Base-by-base conservation (phyloP, 2,888 invertebrate species). In the Drosophila ustulata region DNA sequence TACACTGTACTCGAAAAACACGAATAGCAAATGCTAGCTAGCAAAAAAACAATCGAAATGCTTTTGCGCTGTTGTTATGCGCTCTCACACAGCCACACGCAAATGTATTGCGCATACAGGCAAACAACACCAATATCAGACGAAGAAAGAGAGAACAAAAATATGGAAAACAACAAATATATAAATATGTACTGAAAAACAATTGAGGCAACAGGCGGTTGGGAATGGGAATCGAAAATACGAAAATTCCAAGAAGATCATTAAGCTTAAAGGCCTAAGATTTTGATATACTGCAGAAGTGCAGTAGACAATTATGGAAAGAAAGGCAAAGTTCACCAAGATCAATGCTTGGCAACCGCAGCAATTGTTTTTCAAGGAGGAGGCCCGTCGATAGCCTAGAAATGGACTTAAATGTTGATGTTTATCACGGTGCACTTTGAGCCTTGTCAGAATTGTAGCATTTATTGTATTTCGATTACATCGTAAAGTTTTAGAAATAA, bases 61-160 rank as follows among this genome's bases (percentile, higher is more conserved):
- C 57, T 53, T 63, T 47, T 11, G 18, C 57, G 50, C 78, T 77
- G 77, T 77, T 77, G 77, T 77, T 77, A 77, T 67, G 78, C 70
- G 71, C 51, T n/a, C 28, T 30, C 8, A 50, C 23, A 50, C 43
- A 41, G 11, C 39, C 26, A 49, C 11, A 32, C 37, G 13, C 37
- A 25, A n/a, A 18, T 47, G 7, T 39, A 57, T 39, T 30, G 28
- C 41, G 5, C 25, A 41, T 46, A 45, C 26, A 59, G n/a, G 41
- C 34, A 34, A 49, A 55, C 18, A 49, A 55, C 9, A 50, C 41
- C 18, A 41, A 32, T 30, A 39, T 3, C 8, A 59, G 26, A 50
- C 11, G 39, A 32, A 25, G 50, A 45, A 53, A 25, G 11, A 37
- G n/a, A n/a, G n/a, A n/a, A n/a, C n/a, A n/a, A n/a, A 41, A 55